Evolutionary conservation across 2,888 invertebrate genomes (phyloP), one percentile per base, ranked within the genome.

Genomic region (Hirtodrosophila cameraria): DNA sequence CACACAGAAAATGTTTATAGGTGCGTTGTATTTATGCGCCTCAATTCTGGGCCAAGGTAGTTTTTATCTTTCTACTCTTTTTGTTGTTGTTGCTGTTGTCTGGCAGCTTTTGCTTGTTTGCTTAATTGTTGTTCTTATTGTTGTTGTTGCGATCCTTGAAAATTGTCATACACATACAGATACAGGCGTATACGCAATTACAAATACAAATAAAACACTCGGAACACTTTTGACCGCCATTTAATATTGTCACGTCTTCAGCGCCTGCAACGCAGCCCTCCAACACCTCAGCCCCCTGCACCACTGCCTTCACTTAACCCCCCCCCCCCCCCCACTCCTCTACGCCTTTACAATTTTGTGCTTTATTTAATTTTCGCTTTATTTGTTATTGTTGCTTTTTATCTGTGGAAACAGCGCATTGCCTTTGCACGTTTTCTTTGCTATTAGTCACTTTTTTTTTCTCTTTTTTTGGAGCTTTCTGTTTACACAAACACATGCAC

Each of bases 31-130:
- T 73, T 75, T 75, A 70, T 75, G 71, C 71, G 75, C 66, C 71
- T 77, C 80, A 75, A 85, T 86, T 86, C 85, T 86, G 86, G 86
- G 86, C 86, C 86, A 86, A 86, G 86, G 86, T 88, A 80, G 85
- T 85, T 86, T 86, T 87, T 87, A 84, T 86, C 80, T 79, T 87
- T 86, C 69, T 83, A 73, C 79, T 70, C 66, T 76, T 73, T 58
- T 66, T 73, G 48, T 35, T 60, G 52, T 38, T 53, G 49, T 48
- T 61, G 52, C 11, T 50, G 49, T 53, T 61, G 58, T 65, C 72
- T 66, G 73, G 67, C 68, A 36, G 68, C 60, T 68, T 73, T 69
- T 65, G 63, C 60, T 52, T 43, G 33, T 57, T 61, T 58, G 41
- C 39, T 61, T 75, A 49, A 50, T 45, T 41, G 66, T 55, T 53